A percentile compares a stretch with the other conserved stretches of the same genome.
Evolutionary conservation across 2,113 vertebrate genomes (phyloP).

Genomic region (Leptocoma aspasia): DNA sequence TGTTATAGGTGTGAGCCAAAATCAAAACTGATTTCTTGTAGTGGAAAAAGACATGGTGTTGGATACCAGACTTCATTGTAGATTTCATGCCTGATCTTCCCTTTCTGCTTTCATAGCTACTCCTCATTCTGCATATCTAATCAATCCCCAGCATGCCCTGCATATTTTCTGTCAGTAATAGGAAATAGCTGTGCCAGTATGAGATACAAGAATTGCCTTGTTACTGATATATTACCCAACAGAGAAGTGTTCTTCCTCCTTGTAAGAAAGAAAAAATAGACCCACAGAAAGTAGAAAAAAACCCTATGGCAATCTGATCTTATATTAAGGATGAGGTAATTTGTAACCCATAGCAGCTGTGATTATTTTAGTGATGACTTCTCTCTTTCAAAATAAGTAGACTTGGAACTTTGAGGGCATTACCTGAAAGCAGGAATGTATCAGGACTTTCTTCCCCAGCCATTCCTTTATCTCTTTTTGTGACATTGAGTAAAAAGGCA

Average conservation of each 20-base stretch:
- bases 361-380: not conserved
- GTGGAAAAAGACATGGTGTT: not conserved
- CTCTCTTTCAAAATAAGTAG: not conserved
- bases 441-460: not conserved
- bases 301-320: not conserved
- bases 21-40: not conserved
- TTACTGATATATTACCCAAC: not conserved
- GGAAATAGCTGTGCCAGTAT: conserved; percentile 25
- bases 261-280: not conserved
- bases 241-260: not conserved
- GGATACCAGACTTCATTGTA: not conserved
- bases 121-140: conserved; percentile 9
- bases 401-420: not conserved
- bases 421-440: not conserved
- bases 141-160: conserved; percentile 8
- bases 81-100: not conserved
- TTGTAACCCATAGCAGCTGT: not conserved
- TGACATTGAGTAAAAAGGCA: not conserved
- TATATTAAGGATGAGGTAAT: not conserved
- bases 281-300: not conserved
- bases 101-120: not conserved
- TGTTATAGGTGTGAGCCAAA: not conserved
- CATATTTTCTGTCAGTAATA: conserved; percentile 42
- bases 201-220: not conserved
- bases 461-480: not conserved